A percentile compares a stretch with the other conserved stretches of the same genome.
Evolutionary conservation across 92 coral and sea anemone species (phyloP).

Genomic region (Porites cylindrica): DNA sequence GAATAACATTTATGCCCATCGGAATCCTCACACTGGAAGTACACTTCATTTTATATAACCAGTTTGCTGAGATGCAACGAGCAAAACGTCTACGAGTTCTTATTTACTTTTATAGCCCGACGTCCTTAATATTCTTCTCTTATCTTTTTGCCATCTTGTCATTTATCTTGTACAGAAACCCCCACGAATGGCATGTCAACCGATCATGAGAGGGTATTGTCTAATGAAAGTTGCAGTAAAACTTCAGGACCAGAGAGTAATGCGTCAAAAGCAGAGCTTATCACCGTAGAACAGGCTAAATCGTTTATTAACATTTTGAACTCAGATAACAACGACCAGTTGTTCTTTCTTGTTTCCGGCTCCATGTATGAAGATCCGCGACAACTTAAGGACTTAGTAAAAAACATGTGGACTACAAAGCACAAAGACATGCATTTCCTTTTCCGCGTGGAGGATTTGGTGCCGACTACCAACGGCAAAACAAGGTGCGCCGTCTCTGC

Average conservation of each 20-base stretch:
- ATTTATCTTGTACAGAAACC: no score
- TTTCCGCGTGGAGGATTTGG: slow-evolving; percentile 20
- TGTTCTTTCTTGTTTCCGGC: slow-evolving; percentile 18
- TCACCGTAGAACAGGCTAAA: slow-evolving; percentile 25
- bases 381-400: background rate
- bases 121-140: no score
- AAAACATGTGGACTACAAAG: slow-evolving; percentile 5
- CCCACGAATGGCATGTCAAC: no score
- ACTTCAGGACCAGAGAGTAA: background rate
- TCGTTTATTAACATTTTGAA: slow-evolving; percentile 1
- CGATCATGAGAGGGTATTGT: background rate
- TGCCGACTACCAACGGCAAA: background rate
- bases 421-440: slow-evolving; percentile 8
- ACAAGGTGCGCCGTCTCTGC: background rate
- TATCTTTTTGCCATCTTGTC: no score
- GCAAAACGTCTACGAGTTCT: no score
- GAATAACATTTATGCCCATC: no score
- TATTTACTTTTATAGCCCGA: no score
- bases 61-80: no score
- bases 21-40: no score
- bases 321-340: background rate
- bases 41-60: no score
- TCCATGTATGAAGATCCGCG: slow-evolving; percentile 40
- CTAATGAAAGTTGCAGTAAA: background rate
- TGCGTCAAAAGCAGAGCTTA: background rate